Evolutionary conservation across 2,113 vertebrate genomes (phyloP).

Genomic region (Rana temporaria): DNA sequence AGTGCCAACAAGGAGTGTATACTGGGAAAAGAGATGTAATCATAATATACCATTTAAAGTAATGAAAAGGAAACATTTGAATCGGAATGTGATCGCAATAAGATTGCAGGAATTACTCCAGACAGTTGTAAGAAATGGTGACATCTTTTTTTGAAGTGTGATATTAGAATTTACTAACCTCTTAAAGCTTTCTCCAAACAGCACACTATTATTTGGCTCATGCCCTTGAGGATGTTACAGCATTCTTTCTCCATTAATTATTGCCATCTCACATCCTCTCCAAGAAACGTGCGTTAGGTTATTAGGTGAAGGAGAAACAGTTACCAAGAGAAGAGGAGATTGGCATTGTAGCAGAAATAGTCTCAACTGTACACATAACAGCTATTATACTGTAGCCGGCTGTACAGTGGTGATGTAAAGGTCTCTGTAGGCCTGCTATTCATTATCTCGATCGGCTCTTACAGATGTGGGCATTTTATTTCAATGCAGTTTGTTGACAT

Average conservation of each 20-base stretch:
- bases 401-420: too few species aligned
- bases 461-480: too few species aligned
- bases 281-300: neutral
- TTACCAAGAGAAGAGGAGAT: neutral
- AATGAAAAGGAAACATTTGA: neutral
- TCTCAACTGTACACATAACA: neutral
- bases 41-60: conserved; percentile 10
- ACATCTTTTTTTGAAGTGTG: neutral
- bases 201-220: conserved; percentile 2
- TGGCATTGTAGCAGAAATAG: neutral
- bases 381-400: neutral
- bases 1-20: neutral
- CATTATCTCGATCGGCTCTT: neutral
- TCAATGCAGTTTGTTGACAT: too few species aligned
- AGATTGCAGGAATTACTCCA: neutral
- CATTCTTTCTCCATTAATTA: neutral
- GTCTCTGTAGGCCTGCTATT: neutral
- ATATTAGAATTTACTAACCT: conserved; percentile 14
- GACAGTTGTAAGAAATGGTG: neutral
- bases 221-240: conserved; percentile 1
- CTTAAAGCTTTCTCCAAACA: conserved; percentile 1
- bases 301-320: neutral
- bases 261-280: neutral
- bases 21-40: neutral
- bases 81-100: conserved; percentile 7